These are phyloP conservation scores for Eulacestoma nigropectus DNA, from an alignment of 2,113 vertebrate species.

Conservation along the genomic window DNA sequence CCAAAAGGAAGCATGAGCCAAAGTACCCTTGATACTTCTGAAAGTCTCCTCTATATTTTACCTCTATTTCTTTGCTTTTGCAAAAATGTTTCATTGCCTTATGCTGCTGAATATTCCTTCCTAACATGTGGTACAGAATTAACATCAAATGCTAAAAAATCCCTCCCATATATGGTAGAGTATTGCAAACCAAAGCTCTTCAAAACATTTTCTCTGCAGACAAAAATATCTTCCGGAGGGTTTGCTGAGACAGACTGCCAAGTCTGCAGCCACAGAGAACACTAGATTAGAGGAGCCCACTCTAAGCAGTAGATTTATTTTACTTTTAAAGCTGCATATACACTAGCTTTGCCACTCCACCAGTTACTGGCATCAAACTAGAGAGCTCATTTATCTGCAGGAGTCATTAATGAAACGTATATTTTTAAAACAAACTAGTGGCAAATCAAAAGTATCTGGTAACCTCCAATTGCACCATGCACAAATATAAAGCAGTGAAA, in stretches of 20 bases:
- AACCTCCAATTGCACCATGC: background rate
- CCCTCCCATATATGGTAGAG: constrained; percentile 54
- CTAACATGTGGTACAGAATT: constrained; percentile 23
- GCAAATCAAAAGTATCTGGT: background rate
- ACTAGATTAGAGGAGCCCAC: background rate
- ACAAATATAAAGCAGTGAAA: background rate
- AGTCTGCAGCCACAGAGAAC: constrained; percentile 19
- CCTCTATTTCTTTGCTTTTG: background rate
- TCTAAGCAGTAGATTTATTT: background rate
- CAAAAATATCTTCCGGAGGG: constrained; percentile 31
- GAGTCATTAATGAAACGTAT: background rate
- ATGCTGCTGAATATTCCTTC: background rate
- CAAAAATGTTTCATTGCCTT: background rate
- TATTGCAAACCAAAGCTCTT: constrained; percentile 44
- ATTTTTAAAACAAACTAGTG: background rate
- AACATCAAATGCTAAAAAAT: constrained; percentile 40
- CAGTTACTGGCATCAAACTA: background rate
- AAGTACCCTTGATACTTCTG: background rate
- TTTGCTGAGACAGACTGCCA: constrained; percentile 31
- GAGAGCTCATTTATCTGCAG: background rate
- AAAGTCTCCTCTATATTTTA: background rate
- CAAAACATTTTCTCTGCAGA: constrained; percentile 43
- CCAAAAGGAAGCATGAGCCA: background rate
- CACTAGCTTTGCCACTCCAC: background rate
- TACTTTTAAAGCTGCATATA: background rate